A percentile compares a stretch with the other conserved stretches of the same genome.
Evolutionary conservation across 2,888 invertebrate species (phyloP).

Genomic region (Idaea straminata): DNA sequence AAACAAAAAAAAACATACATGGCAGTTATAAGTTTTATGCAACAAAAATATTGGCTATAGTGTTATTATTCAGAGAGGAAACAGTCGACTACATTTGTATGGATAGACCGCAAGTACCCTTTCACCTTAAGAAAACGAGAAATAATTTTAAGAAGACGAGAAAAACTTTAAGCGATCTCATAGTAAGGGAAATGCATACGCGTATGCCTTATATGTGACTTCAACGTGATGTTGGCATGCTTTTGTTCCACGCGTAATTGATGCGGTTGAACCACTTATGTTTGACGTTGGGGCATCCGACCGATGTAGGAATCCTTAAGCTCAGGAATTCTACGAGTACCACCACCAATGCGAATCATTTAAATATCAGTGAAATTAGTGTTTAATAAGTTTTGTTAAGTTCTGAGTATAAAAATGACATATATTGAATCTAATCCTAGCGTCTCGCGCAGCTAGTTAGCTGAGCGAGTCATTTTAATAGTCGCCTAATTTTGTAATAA

Average conservation of each 20-base stretch:
- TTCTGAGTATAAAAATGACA: background rate
- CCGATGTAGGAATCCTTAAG: constrained; percentile 6
- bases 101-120: too few species aligned
- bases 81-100: too few species aligned
- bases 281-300: constrained; percentile 35
- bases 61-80: too few species aligned
- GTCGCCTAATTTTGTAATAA: too few species aligned
- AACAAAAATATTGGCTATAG: too few species aligned
- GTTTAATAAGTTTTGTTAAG: background rate
- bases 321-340: constrained; percentile 8
- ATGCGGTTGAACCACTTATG: constrained; percentile 49
- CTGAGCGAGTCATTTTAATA: too few species aligned
- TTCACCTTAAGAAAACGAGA: too few species aligned
- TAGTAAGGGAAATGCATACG: constrained; percentile 11
- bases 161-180: constrained; percentile 7
- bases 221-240: constrained; percentile 33
- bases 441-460: too few species aligned
- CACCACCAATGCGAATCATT: constrained; percentile 19
- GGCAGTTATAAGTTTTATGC: too few species aligned
- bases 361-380: background rate
- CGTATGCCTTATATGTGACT: constrained; percentile 14
- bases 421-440: too few species aligned
- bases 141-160: too few species aligned
- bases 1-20: too few species aligned
- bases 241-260: constrained; percentile 54